Evolutionary conservation across 2,113 vertebrate genomes (phyloP).

Genomic region (Catagonus wagneri): DNA sequence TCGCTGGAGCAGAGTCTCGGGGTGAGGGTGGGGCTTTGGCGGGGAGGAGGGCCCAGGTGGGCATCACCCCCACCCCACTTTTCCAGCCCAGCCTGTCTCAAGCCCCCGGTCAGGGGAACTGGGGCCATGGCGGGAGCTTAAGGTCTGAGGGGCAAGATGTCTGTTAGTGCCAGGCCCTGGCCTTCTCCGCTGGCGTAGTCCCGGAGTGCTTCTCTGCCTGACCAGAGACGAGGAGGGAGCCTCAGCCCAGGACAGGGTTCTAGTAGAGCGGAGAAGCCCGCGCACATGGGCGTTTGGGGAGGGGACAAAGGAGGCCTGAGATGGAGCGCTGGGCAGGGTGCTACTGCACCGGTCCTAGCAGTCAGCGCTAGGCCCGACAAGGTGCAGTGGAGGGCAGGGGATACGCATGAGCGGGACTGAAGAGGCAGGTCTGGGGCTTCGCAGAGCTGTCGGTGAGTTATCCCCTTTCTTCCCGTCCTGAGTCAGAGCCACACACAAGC

Average conservation of each 20-base stretch:
- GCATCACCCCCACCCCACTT: background rate
- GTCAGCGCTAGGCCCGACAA: accelerated
- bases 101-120: background rate
- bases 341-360: background rate
- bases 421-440: background rate
- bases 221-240: background rate
- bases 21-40: background rate
- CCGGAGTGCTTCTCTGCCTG: background rate
- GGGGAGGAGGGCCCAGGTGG: background rate
- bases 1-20: too few relatives aligned
- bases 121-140: background rate
- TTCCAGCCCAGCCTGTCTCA: background rate
- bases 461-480: too few relatives aligned
- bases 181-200: background rate
- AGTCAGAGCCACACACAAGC: background rate
- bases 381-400: too few relatives aligned
- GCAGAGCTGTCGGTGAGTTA: background rate
- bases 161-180: accelerated
- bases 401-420: background rate
- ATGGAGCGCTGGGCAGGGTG: background rate
- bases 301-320: background rate
- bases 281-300: background rate
- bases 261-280: background rate
- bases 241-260: background rate
- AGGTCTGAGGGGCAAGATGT: too few relatives aligned